Conservation (phyloP, 2,797 vertebrate genomes). For the Falco novaeseelandiae region DNA sequence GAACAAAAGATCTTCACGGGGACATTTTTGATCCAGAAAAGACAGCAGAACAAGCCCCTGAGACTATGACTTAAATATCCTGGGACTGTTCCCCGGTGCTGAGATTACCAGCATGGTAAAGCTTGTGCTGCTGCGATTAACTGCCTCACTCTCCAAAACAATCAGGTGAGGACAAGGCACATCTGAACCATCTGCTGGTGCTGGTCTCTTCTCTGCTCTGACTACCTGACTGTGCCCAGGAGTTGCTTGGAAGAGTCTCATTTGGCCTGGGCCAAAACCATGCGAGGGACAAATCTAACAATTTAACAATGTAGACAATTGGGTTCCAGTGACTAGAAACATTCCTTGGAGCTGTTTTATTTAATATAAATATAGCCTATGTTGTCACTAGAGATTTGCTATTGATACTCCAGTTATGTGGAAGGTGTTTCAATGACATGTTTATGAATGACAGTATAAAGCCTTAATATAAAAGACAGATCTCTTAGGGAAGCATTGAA, state of each 20-base stretch:
- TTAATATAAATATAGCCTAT: background rate
- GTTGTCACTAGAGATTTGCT: slow-evolving; percentile 9
- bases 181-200: background rate
- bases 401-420: background rate
- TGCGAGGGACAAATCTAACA: background rate
- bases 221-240: background rate
- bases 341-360: background rate
- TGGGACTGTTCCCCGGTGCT: background rate
- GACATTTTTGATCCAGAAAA: background rate
- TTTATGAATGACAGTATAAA: background rate
- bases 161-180: background rate
- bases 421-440: slow-evolving; percentile 8
- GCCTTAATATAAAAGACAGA: background rate
- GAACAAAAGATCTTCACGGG: background rate
- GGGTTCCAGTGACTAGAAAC: background rate
- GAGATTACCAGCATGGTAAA: background rate
- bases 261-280: background rate
- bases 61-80: background rate
- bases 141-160: background rate
- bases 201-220: background rate
- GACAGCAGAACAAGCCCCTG: background rate
- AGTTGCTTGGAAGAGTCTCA: background rate
- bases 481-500: background rate
- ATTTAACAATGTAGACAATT: background rate
- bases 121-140: background rate